phyloP scores from a whole-genome alignment of 2,888 invertebrate genomes.

The Orthosia gothica region DNA sequence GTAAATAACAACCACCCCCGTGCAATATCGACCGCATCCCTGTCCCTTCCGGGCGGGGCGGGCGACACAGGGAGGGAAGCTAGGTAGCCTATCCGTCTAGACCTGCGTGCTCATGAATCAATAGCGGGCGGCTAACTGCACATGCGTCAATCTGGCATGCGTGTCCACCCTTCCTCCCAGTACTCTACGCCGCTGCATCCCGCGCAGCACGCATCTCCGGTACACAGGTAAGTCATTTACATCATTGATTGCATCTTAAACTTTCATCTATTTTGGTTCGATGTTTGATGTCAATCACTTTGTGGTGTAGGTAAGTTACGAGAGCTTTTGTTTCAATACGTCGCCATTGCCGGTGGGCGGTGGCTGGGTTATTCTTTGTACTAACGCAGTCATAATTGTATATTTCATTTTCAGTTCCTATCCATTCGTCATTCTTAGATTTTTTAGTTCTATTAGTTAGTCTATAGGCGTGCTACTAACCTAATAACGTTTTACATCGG shows the following conservation, averaged over 20 bases:
- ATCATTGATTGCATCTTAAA: background rate
- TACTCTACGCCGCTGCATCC: constrained; percentile 5
- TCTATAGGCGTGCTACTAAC: constrained; percentile 7
- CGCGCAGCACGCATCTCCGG: constrained; percentile 11
- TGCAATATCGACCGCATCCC: constrained; percentile 19
- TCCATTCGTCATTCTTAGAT: too few relatives aligned
- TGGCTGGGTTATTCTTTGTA: background rate
- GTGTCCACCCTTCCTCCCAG: background rate
- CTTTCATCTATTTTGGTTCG: background rate
- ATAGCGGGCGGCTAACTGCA: constrained; percentile 38
- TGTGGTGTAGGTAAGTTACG: too few relatives aligned
- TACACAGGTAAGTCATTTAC: constrained; percentile 29
- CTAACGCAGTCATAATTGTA: background rate
- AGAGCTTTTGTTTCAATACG: too few relatives aligned
- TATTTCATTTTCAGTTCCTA: background rate
- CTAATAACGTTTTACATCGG: background rate
- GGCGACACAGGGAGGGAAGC: background rate
- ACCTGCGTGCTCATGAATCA: constrained; percentile 49
- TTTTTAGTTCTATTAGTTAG: background rate
- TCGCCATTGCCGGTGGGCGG: background rate
- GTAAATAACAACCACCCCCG: background rate
- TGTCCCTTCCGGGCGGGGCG: background rate
- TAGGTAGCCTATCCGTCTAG: constrained; percentile 45
- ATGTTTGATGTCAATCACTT: constrained; percentile 4
- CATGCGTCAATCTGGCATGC: constrained; percentile 41